Conservation (phyloP, 2,888 invertebrate genomes). For the Dicyrtoma fusca region DNA sequence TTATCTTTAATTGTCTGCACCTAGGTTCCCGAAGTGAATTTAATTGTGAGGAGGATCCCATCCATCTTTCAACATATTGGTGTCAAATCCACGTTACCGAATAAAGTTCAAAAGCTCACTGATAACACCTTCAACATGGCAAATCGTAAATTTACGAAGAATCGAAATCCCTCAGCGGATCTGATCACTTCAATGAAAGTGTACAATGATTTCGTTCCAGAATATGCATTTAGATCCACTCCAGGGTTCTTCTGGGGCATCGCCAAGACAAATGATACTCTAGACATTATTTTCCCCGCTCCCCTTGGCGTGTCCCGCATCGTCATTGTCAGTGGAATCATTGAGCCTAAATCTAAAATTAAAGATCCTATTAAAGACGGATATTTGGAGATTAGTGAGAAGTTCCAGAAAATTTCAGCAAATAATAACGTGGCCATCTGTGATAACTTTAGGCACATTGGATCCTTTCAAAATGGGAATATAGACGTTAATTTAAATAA, state of each 20-base stretch:
- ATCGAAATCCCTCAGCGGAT: conserved; percentile 59
- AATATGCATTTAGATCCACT: conserved; percentile 58
- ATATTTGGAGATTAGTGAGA: conserved; percentile 47
- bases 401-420: conserved; percentile 38
- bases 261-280: conserved; percentile 18
- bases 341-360: conserved; percentile 22
- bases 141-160: conserved; percentile 54
- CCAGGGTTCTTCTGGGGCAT: conserved; percentile 60
- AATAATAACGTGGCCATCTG: conserved; percentile 43
- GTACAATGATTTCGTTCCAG: conserved; percentile 57
- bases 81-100: conserved; percentile 58
- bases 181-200: conserved; percentile 59
- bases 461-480: conserved; percentile 58
- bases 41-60: conserved; percentile 56
- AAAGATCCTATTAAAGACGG: conserved; percentile 32
- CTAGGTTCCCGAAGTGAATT: conserved; percentile 52
- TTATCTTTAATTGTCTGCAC: conserved; percentile 3
- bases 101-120: conserved; percentile 58
- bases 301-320: conserved; percentile 18
- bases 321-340: conserved; percentile 13
- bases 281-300: conserved; percentile 21
- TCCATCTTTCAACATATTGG: conserved; percentile 59
- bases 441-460: conserved; percentile 53
- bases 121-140: conserved; percentile 58
- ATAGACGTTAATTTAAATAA: conserved; percentile 53